These are phyloP conservation scores for Frankliniella intonsa DNA, from an alignment of 2,888 invertebrate genomes.

Conservation along the genomic window DNA sequence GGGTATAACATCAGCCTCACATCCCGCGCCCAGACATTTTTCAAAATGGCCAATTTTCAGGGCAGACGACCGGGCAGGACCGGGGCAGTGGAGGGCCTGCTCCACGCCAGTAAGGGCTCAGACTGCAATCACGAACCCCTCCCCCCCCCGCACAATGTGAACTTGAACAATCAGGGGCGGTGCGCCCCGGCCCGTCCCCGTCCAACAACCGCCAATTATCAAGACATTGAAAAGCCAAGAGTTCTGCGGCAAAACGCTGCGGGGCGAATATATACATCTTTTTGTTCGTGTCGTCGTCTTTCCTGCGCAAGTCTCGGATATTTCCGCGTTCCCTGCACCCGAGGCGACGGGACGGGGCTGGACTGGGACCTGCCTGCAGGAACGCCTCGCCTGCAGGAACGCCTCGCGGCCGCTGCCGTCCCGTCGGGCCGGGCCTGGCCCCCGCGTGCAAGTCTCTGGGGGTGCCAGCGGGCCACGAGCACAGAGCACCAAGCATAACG, in stretches of 20 bases:
- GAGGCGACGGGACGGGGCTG: no score
- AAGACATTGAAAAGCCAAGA: neutral
- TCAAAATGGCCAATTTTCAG: no score
- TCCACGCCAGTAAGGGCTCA: no score
- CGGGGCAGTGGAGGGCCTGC: no score
- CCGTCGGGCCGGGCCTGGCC: no score
- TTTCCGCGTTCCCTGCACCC: neutral
- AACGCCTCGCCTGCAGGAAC: no score
- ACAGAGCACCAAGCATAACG: no score
- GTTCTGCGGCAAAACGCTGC: neutral
- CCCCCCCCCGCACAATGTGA: neutral
- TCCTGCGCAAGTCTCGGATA: neutral
- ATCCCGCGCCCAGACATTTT: no score
- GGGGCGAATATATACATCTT: neutral
- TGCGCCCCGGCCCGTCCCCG: neutral
- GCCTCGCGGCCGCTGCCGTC: no score
- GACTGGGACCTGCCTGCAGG: no score
- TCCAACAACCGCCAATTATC: neutral
- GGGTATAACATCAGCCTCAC: no score
- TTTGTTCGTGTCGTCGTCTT: neutral
- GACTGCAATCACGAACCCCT: neutral
- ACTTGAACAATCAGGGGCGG: neutral
- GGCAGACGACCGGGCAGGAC: no score
- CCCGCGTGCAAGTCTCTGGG: neutral
- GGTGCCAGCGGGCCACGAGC: neutral